These are phyloP conservation scores for Sarcophaga bullata DNA, from an alignment of 1,140 invertebrate species.

Conservation along the genomic window DNA sequence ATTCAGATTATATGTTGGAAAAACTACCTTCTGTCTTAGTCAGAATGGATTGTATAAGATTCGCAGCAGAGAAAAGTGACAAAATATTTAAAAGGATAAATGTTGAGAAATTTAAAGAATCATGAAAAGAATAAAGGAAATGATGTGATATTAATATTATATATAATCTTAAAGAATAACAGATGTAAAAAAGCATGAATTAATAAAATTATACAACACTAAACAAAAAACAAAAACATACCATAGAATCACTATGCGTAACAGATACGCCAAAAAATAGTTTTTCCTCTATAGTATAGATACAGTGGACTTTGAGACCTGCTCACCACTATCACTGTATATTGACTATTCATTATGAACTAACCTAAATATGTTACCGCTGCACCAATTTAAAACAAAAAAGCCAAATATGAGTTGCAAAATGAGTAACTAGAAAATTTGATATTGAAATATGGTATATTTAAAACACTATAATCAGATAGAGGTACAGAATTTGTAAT, in stretches of 20 bases:
- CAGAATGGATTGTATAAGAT: neutral
- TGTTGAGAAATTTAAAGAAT: neutral
- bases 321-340: neutral
- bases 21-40: conserved; percentile 14
- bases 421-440: too few species aligned
- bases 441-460: too few species aligned
- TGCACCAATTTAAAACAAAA: too few species aligned
- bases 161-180: neutral
- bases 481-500: too few species aligned
- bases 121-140: neutral
- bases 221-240: neutral
- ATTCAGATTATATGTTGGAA: conserved; percentile 27
- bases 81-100: conserved; percentile 29
- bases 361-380: too few species aligned
- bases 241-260: neutral
- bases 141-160: neutral
- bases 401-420: too few species aligned
- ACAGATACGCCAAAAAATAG: neutral
- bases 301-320: neutral
- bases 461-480: too few species aligned
- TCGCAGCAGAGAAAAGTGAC: conserved; percentile 16
- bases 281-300: neutral
- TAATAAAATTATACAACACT: conserved; percentile 2
- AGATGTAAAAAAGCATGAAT: neutral
- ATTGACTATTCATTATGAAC: neutral